Percentiles rank a stretch among this genome's conserved stretches.
phyloP scores from a whole-genome alignment of 2,797 vertebrate genomes.

The Centropyge bicolor region DNA sequence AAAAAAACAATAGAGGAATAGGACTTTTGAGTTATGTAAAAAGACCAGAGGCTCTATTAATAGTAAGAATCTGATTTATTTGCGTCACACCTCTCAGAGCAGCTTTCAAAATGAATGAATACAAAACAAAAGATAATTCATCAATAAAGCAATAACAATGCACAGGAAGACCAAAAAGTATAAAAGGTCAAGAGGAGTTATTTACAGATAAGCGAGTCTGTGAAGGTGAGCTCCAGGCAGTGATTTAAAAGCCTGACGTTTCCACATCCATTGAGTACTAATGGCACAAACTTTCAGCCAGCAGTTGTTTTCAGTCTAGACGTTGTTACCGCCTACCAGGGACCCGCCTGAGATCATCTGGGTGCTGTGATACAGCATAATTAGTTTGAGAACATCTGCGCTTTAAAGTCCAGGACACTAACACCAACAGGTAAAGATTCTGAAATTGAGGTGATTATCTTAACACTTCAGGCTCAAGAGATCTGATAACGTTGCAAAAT shows the following conservation, averaged over 20 bases:
- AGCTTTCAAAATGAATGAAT: constrained; percentile 18
- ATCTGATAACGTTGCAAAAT: constrained; percentile 20
- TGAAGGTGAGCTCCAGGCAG: background rate
- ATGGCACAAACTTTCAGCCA: constrained; percentile 12
- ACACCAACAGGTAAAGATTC: background rate
- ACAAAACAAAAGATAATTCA: background rate
- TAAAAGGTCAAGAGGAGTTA: background rate
- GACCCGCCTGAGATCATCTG: background rate
- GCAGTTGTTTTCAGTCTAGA: background rate
- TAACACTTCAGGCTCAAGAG: constrained; percentile 12
- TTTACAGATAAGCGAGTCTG: background rate
- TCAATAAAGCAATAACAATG: constrained; percentile 4
- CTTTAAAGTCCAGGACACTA: background rate
- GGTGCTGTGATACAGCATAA: background rate
- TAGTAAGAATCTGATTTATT: constrained; percentile 18
- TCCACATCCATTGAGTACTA: background rate
- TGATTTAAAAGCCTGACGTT: constrained; percentile 13
- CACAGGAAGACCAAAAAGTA: background rate
- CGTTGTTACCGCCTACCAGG: background rate
- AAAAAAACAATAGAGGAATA: background rate
- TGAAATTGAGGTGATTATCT: constrained; percentile 13
- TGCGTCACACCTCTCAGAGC: constrained; percentile 5
- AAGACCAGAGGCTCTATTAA: background rate
- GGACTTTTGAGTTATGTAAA: background rate
- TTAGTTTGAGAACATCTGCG: constrained; percentile 11